Percentiles rank a stretch among this genome's conserved stretches.
Conservation (phyloP, 2,113 vertebrate species). For the Charadrius vociferus region DNA sequence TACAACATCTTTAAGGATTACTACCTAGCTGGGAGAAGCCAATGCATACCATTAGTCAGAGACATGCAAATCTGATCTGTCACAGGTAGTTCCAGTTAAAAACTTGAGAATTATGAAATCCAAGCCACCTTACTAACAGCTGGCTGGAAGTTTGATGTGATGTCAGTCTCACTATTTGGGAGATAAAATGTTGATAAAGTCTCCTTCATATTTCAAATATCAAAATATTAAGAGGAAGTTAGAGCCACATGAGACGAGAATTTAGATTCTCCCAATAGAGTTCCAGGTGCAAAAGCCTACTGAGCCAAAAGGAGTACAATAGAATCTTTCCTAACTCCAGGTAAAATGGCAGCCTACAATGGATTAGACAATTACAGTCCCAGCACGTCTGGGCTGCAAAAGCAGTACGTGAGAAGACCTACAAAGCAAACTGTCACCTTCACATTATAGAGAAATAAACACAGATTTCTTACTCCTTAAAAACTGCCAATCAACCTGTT, state of each 20-base stretch:
- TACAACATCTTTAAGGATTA: background rate
- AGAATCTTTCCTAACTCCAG: background rate
- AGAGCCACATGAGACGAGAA: background rate
- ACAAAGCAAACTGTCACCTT: background rate
- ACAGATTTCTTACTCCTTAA: background rate
- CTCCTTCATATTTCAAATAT: background rate
- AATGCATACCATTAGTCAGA: background rate
- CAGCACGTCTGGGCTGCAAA: background rate
- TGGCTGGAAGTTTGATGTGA: background rate
- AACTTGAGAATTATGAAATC: background rate
- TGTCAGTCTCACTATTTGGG: background rate
- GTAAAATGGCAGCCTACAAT: background rate
- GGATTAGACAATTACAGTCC: background rate
- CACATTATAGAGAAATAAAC: background rate
- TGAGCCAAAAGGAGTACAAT: background rate
- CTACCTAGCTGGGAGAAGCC: background rate
- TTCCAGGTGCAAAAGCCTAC: background rate
- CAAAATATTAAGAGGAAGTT: background rate
- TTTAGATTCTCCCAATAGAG: background rate
- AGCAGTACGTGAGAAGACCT: background rate
- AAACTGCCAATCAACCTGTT: background rate
- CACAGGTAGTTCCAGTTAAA: background rate
- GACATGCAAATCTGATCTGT: background rate
- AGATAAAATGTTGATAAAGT: background rate
- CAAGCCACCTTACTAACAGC: background rate